Evolutionary conservation across 2,888 invertebrate genomes (phyloP), one percentile per base, ranked within the genome.

Genomic region (Noctua fimbriata): DNA sequence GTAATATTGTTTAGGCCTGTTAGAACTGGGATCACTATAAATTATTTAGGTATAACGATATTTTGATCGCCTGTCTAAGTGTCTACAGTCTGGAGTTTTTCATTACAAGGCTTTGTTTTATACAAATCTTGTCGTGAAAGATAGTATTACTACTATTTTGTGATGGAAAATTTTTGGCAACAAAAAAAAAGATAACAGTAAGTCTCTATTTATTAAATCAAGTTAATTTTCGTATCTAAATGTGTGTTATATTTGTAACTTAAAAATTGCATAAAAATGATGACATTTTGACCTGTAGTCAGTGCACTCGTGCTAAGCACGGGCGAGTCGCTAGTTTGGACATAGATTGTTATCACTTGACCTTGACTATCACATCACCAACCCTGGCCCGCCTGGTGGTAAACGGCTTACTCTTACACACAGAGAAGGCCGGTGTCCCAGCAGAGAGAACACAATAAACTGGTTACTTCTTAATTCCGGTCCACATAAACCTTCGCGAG

Each of bases 41-140:
- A 73, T 73, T 70, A 81, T 73, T 69, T 70, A 1, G 18, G 44
- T n/a, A 36, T 9, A 49, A 55, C 12, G 49, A 69, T 5, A 60
- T 60, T 71, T 73, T 66, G 44, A 47, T 60, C 1, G n/a, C 32
- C 3, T 71, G 28, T 36, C 28, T 36, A 28, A 24, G 32, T 71
- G 28, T 44, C 36, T 36, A 36, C 24, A 12, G 16, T 52, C 78
- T 60, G 44, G 44, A 78, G 28, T 58, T 60, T 83, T 72, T 47
- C 9, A 36, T 73, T 24, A 63, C 28, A 16, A 32, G 32, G 21
- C 5, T 63, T 14, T 2, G 28, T 55, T 32, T 49, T 12, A 12
- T 44, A 21, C 55, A 24, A 63, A 28, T 58, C 2, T 12, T 65
- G 16, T 58, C 28, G 32, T 60, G 41, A 47, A 36, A 52, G 41